Conservation (phyloP, 2,113 vertebrate species). For the Cairina moschata region DNA sequence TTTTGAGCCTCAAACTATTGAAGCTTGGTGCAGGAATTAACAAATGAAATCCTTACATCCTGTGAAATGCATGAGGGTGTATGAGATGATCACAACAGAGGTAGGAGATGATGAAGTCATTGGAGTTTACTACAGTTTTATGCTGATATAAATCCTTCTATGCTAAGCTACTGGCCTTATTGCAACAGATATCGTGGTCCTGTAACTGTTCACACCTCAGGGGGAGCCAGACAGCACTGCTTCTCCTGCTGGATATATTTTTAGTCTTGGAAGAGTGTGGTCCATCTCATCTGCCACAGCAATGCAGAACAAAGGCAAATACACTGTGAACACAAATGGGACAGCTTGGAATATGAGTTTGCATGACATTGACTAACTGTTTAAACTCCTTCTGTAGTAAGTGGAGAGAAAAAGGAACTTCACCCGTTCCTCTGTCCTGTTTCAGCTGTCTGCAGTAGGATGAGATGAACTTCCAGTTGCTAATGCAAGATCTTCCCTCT, state of each 20-base stretch:
- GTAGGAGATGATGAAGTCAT: neutral
- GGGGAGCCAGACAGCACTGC: accelerated
- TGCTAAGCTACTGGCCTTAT: neutral
- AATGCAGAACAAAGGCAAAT: neutral
- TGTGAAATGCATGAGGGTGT: neutral
- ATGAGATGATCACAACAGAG: neutral
- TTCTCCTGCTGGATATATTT: neutral
- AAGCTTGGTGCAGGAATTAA: neutral
- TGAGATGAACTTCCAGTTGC: neutral
- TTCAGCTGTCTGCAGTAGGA: neutral
- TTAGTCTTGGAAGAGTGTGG: neutral
- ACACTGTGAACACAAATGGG: neutral
- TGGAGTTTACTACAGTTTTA: neutral
- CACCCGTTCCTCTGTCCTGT: accelerated
- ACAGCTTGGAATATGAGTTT: neutral
- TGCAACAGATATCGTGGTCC: neutral
- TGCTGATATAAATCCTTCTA: neutral
- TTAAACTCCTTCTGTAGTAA: neutral
- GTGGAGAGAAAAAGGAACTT: neutral
- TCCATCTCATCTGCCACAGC: neutral
- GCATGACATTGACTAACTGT: neutral
- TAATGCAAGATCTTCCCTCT: neutral
- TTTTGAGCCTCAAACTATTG: neutral
- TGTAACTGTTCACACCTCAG: neutral
- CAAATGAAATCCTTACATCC: neutral